These are phyloP conservation scores for Parasteatoda tepidariorum DNA, from an alignment of 1,140 invertebrate genomes.

Conservation along the genomic window DNA sequence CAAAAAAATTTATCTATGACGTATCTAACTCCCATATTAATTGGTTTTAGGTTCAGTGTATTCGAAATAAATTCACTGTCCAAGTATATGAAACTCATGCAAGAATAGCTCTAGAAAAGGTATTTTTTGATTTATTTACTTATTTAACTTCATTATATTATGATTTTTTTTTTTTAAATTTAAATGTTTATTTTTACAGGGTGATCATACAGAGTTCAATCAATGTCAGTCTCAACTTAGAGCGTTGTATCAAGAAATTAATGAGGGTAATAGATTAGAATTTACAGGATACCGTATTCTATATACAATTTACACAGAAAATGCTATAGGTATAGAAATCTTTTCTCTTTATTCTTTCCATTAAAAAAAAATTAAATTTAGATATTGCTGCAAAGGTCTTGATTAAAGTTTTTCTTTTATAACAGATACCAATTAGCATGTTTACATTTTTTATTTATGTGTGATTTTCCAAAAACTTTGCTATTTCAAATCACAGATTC, in stretches of 20 bases:
- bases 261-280: slow-evolving; percentile 83
- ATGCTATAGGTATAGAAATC: slow-evolving; percentile 85
- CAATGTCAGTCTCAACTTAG: slow-evolving; percentile 98
- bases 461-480: too few species aligned
- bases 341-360: slow-evolving; percentile 71
- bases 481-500: too few species aligned
- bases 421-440: too few species aligned
- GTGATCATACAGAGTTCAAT: slow-evolving; percentile 98
- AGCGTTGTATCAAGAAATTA: slow-evolving; percentile 84
- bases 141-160: not conserved
- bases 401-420: too few species aligned
- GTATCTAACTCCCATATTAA: too few species aligned
- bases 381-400: too few species aligned
- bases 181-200: slow-evolving; percentile 67
- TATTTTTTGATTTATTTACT: slow-evolving; percentile 45
- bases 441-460: too few species aligned
- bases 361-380: too few species aligned
- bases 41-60: slow-evolving; percentile 85
- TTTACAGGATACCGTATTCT: slow-evolving; percentile 95
- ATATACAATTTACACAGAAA: slow-evolving; percentile 97
- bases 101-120: slow-evolving; percentile 93
- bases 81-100: slow-evolving; percentile 99
- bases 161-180: slow-evolving; percentile 15
- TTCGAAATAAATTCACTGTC: slow-evolving; percentile 93
- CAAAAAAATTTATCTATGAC: too few species aligned